A percentile compares a stretch with the other conserved stretches of the same genome.
phyloP scores from a whole-genome alignment of 2,888 invertebrate genomes.

The Emesis furor region DNA sequence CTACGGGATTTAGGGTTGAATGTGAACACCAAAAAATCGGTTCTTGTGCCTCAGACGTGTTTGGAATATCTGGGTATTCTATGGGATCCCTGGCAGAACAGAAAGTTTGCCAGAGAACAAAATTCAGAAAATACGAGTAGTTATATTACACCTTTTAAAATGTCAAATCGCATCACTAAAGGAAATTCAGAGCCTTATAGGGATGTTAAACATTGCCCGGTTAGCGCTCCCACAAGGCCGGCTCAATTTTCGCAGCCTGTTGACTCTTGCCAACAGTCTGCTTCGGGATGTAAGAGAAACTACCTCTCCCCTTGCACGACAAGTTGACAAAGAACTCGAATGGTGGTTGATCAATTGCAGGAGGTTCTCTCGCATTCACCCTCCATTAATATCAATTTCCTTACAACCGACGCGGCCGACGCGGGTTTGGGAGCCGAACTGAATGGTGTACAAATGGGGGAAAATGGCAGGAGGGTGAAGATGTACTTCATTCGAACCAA shows the following conservation, averaged over 20 bases:
- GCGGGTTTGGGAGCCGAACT: constrained; percentile 69
- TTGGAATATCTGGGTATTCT: constrained; percentile 59
- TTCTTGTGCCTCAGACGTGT: constrained; percentile 41
- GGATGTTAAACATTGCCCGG: constrained; percentile 40
- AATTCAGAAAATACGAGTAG: background rate
- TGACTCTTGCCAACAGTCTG: no score
- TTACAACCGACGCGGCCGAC: constrained; percentile 62
- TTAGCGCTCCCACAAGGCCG: constrained; percentile 23
- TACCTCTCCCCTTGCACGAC: no score
- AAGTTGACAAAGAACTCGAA: no score
- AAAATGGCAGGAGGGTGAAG: constrained; percentile 50
- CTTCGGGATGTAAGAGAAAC: no score
- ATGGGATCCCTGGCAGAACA: constrained; percentile 52
- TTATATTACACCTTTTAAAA: background rate
- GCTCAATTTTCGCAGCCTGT: no score
- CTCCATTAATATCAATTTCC: constrained; percentile 33
- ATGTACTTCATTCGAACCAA: constrained; percentile 61
- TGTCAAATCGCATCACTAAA: background rate
- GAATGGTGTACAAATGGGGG: constrained; percentile 51
- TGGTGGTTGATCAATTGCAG: no score
- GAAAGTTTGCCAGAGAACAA: constrained; percentile 3
- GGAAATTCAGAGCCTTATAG: constrained; percentile 35
- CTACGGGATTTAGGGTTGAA: constrained; percentile 28
- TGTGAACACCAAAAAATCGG: constrained; percentile 56
- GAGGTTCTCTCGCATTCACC: no score